phyloP scores from a whole-genome alignment of 2,797 vertebrate species.

The Loriculus beryllinus region DNA sequence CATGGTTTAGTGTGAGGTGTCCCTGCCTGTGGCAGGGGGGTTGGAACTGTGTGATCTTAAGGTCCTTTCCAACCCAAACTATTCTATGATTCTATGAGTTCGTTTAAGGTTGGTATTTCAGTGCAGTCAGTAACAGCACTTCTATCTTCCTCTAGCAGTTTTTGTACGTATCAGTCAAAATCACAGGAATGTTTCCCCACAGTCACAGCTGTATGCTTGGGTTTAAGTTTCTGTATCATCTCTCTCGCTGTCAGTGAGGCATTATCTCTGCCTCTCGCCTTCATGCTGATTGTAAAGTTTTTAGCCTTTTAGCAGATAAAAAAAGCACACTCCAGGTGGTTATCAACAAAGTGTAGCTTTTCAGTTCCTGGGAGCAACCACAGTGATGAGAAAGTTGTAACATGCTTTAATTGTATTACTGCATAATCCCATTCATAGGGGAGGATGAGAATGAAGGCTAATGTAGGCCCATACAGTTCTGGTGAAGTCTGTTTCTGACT shows the following conservation, averaged over 20 bases:
- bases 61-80: too few species aligned
- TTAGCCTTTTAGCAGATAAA: not conserved
- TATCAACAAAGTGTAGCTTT: not conserved
- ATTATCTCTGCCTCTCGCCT: not conserved
- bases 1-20: too few species aligned
- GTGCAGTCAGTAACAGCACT: not conserved
- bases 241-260: not conserved
- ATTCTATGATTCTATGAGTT: not conserved
- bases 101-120: not conserved
- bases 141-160: not conserved
- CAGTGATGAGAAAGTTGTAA: rapidly evolving
- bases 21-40: too few species aligned
- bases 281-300: not conserved
- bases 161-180: not conserved
- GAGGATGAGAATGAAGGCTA: not conserved
- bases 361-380: not conserved
- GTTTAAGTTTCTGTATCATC: not conserved
- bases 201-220: not conserved
- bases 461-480: not conserved
- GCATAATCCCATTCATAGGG: not conserved
- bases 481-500: not conserved
- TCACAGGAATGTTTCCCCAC: not conserved
- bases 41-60: too few species aligned
- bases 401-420: rapidly evolving
- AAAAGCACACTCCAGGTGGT: not conserved